These are phyloP conservation scores for Eutrigla gurnardus DNA, from an alignment of 2,797 vertebrate genomes.

Conservation along the genomic window DNA sequence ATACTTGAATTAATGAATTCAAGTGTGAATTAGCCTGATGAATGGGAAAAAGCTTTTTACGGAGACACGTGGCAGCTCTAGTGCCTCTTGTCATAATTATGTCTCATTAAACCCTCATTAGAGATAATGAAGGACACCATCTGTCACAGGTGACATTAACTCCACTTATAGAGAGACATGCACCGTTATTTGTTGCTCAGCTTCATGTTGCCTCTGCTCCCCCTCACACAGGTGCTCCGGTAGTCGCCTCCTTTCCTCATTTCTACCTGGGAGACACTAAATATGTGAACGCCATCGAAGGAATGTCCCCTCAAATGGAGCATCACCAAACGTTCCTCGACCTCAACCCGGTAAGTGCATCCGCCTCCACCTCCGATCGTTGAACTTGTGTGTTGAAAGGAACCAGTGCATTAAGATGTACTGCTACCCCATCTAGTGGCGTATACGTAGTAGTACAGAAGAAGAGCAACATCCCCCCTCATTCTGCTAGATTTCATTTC, in stretches of 20 bases:
- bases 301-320: constrained; percentile 78
- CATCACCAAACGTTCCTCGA: constrained; percentile 87
- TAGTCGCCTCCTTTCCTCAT: constrained; percentile 87
- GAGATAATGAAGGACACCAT: not conserved
- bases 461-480: not conserved
- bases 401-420: not conserved
- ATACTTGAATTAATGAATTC: not conserved
- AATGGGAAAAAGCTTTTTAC: not conserved
- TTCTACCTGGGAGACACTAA: constrained; percentile 83
- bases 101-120: not conserved
- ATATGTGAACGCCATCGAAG: constrained; percentile 75
- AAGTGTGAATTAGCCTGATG: not conserved
- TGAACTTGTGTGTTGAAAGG: not conserved
- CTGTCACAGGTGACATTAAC: not conserved
- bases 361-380: not conserved
- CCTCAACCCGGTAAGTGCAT: constrained; percentile 83
- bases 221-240: constrained; percentile 79
- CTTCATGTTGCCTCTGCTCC: not conserved
- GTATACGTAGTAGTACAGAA: not conserved
- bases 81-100: not conserved
- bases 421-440: constrained; percentile 54
- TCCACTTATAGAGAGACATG: not conserved
- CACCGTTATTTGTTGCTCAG: not conserved
- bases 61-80: not conserved
- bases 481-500: not conserved